phyloP scores from a whole-genome alignment of 2,797 vertebrate genomes.

The Tapirus indicus region DNA sequence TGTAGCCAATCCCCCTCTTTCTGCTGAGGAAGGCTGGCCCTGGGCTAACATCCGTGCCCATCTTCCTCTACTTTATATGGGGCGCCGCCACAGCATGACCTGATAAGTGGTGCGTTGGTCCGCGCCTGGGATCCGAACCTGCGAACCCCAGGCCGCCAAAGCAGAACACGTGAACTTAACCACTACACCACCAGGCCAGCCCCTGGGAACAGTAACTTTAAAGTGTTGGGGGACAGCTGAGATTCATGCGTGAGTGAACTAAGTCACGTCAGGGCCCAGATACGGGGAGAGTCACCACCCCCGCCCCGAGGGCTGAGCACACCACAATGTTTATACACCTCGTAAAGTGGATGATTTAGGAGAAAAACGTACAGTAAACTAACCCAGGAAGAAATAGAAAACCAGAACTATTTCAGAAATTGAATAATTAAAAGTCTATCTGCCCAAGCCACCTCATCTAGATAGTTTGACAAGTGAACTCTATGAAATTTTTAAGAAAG shows the following conservation, averaged over 20 bases:
- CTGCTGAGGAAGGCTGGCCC: no score
- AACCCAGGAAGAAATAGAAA: not conserved
- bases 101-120: no score
- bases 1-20: no score
- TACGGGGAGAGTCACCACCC: rapidly evolving
- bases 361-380: not conserved
- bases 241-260: rapidly evolving
- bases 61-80: no score
- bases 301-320: rapidly evolving
- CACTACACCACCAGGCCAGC: no score
- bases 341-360: not conserved
- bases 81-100: no score
- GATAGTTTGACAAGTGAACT: not conserved
- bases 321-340: no score
- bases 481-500: not conserved
- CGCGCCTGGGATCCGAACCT: no score
- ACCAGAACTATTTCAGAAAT: not conserved
- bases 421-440: not conserved
- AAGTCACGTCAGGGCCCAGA: no score
- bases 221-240: rapidly evolving
- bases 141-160: no score
- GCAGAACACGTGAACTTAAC: no score
- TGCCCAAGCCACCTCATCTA: not conserved
- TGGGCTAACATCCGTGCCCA: no score
- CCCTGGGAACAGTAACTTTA: not conserved